phyloP scores from a whole-genome alignment of 1,140 invertebrate genomes.

The Drosophila micromelanica region DNA sequence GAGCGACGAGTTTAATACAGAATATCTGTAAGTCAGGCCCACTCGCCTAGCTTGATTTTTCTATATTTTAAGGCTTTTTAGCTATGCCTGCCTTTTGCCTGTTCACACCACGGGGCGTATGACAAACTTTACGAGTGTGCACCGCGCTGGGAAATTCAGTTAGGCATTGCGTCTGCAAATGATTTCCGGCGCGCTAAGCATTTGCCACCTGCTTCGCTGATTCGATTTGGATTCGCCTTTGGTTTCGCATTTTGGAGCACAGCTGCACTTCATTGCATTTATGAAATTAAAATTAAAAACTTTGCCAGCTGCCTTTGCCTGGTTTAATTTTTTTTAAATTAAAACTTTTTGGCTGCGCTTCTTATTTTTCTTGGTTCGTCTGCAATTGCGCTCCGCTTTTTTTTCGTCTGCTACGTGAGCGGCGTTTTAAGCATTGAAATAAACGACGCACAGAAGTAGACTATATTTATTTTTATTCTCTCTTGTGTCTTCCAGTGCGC shows the following conservation, averaged over 20 bases:
- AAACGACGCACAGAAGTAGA: slow-evolving; percentile 47
- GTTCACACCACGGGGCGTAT: slow-evolving; percentile 38
- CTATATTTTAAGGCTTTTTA: slow-evolving; percentile 29
- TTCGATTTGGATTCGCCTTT: slow-evolving; percentile 46
- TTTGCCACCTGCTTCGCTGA: slow-evolving; percentile 58
- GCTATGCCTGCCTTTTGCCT: slow-evolving; percentile 18
- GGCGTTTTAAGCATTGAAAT: slow-evolving; percentile 43
- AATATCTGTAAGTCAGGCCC: no score
- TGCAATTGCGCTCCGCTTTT: slow-evolving; percentile 36
- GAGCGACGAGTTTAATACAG: no score
- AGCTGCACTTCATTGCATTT: slow-evolving; percentile 69
- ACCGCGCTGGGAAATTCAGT: slow-evolving; percentile 50
- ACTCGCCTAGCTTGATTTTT: neutral
- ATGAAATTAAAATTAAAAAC: slow-evolving; percentile 74
- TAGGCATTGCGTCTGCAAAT: slow-evolving; percentile 59
- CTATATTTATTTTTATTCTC: slow-evolving; percentile 26
- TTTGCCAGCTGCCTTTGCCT: slow-evolving; percentile 28
- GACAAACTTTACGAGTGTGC: slow-evolving; percentile 22
- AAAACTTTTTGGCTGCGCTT: slow-evolving; percentile 16
- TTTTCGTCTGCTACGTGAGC: slow-evolving; percentile 70
- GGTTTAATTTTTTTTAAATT: slow-evolving; percentile 24
- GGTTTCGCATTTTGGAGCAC: slow-evolving; percentile 8
- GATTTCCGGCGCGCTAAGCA: slow-evolving; percentile 72
- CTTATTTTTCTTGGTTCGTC: slow-evolving; percentile 17
- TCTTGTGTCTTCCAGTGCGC: slow-evolving; percentile 10